Evolutionary conservation across 2,888 invertebrate species (phyloP), one percentile per base, ranked within the genome.

Genomic region (Macrosiphum euphorbiae): DNA sequence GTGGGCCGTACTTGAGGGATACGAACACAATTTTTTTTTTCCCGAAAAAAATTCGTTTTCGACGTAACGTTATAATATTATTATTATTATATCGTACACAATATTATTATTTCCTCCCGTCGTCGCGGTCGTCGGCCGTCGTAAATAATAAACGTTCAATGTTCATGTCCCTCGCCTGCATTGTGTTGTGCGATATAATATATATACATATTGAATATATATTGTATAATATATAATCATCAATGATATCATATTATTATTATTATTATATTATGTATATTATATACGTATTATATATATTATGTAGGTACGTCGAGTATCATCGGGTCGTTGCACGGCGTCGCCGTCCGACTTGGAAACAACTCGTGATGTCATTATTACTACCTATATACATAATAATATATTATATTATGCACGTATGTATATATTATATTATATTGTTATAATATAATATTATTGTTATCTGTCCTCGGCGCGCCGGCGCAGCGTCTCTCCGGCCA

Each of bases 381-480:
- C 52, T 52, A 10, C 35, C 52, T 88, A 24, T 85, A 28, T 20
- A 52, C n/a, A 41, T 24, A 16, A 86, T 86, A 50, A 86, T 87
- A 50, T 50, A 85, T 85, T 50, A 85, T 85, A 88, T n/a, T 87
- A 50, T 67, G 16, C 26, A 28, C 85, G 85, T 86, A 28, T 86
- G 85, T 26, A n/a, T 67, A 85, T 85, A 85, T 20, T 44, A 50
- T 85, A 85, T 85, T 47, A 50, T 86, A 52, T 35, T 78, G 55
- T 90, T 35, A 78, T 78, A 78, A 90, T 91, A 85, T 52, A 55
- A 78, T 90, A 85, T 85, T 91, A 58, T 91, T 86, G 86, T 92
- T 61, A 58, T 91, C 85, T 87, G 86, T 61, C 92, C 24, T 44
- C 91, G 91, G 84, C 92, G 92, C 87, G 86, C 88, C 78, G 88